Percentiles rank a stretch among this genome's conserved stretches.
These are phyloP conservation scores for Branchinecta lindahli DNA, from an alignment of 1,140 invertebrate species.

Conservation along the genomic window DNA sequence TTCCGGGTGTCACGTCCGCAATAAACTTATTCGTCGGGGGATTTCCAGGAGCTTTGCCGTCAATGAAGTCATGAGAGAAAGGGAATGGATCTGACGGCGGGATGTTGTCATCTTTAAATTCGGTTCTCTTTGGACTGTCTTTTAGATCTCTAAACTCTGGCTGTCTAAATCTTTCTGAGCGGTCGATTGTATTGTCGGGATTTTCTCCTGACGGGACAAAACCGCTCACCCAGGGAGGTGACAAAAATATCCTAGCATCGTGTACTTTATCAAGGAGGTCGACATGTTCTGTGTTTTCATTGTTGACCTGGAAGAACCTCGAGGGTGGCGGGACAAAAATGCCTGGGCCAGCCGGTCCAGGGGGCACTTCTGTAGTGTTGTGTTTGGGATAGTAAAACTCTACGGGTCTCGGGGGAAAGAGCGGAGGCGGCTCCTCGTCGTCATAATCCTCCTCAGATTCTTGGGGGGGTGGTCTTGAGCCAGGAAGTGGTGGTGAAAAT, in stretches of 20 bases:
- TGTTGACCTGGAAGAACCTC: slow-evolving; percentile 46
- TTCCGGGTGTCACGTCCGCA: no score
- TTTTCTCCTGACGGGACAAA: background rate
- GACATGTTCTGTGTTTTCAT: background rate
- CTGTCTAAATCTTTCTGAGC: background rate
- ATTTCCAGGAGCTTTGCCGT: background rate
- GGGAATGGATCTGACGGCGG: background rate
- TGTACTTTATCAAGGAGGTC: background rate
- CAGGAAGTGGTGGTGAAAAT: slow-evolving; percentile 4
- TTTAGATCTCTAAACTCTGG: background rate
- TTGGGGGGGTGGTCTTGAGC: slow-evolving; percentile 6
- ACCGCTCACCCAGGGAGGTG: background rate
- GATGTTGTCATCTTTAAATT: background rate
- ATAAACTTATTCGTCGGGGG: no score
- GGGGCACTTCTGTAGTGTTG: slow-evolving; percentile 55
- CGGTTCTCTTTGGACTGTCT: background rate
- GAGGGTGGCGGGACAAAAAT: slow-evolving; percentile 71
- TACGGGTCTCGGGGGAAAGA: slow-evolving; percentile 75
- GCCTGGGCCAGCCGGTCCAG: slow-evolving; percentile 68
- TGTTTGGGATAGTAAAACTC: slow-evolving; percentile 65
- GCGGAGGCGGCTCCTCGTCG: slow-evolving; percentile 61
- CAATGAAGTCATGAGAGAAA: background rate
- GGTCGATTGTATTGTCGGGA: background rate
- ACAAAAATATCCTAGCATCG: background rate
- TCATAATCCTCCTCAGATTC: slow-evolving; percentile 13